Evolutionary conservation across 2,113 vertebrate species (phyloP), one percentile per base, ranked within the genome.

Genomic region (Reinhardtius hippoglossoides): DNA sequence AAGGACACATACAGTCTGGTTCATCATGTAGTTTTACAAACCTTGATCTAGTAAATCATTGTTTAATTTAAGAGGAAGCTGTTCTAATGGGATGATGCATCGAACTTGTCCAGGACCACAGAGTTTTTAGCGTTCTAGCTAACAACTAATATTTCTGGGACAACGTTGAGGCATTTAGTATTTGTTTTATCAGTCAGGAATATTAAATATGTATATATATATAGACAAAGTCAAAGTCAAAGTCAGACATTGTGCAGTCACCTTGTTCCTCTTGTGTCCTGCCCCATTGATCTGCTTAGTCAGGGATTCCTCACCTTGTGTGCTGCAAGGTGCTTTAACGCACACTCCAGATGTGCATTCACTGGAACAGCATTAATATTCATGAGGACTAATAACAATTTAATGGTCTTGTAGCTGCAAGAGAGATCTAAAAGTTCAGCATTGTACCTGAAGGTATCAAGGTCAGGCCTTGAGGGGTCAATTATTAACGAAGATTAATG

Each of bases 241-340:
- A 18, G 46, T 16, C 44, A 42, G 79, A 74, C 76, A 72, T 57
- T 79, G 74, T 54, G 40, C 83, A 77, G 61, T 76, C 86, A 62
- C 81, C 83, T 78, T 16, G 13, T 66, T 54, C 65, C 74, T 67
- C 59, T 27, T 9, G 12, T 67, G 74, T 77, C 74, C 88, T 87
- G 86, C 70, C 87, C 89, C 74, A 92, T 84, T 85, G 93, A 91
- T 90, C 85, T 83, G 87, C 90, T 88, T 83, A 80, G 85, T 88
- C 85, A 81, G 81, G 80, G 54, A 73, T 56, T 74, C 62, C 55
- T 70, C 77, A 42, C 64, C 70, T 52, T 69, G 66, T n/a, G 50
- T 46, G 27, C 66, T 77, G 58, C 72, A 37, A 55, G 4, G 27
- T 35, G 61, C 64, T 73, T 48, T 54, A 42, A 73, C 12, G 37